A percentile compares a stretch with the other conserved stretches of the same genome.
Evolutionary conservation across 2,113 vertebrate genomes (phyloP).

Genomic region (Scopus umbretta): DNA sequence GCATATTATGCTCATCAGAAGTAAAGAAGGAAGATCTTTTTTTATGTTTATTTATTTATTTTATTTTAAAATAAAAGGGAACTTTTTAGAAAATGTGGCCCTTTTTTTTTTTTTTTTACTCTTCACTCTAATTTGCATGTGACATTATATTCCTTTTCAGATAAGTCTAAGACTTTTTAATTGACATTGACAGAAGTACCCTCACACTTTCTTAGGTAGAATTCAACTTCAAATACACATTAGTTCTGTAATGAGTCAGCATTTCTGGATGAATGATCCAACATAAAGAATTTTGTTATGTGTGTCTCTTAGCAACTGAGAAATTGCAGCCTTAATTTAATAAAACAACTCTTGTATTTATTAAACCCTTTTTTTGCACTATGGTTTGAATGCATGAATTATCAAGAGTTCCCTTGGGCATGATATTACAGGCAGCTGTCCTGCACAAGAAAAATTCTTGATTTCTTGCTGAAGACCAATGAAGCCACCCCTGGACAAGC

Average conservation of each 20-base stretch:
- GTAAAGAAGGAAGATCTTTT: constrained; percentile 6
- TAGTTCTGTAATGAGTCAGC: neutral
- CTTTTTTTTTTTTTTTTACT: neutral
- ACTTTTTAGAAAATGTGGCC: neutral
- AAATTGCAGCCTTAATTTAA: neutral
- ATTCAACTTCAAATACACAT: neutral
- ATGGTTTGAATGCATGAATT: neutral
- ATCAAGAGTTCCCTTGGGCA: neutral
- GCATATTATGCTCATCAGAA: neutral
- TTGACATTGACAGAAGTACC: neutral
- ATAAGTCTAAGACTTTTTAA: neutral
- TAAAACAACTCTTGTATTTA: neutral
- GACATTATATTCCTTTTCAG: neutral
- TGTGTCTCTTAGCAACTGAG: neutral
- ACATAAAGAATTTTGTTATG: neutral
- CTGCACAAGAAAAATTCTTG: neutral
- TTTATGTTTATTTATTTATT: too few relatives aligned
- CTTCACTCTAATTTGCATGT: neutral
- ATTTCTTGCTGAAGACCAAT: neutral
- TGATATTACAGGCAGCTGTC: neutral
- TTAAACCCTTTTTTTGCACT: neutral
- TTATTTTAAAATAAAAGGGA: neutral
- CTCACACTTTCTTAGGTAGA: neutral
- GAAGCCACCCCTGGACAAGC: neutral
- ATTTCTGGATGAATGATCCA: neutral